Evolutionary conservation across 2,888 invertebrate genomes (phyloP).

Genomic region (Doris montereyensis): DNA sequence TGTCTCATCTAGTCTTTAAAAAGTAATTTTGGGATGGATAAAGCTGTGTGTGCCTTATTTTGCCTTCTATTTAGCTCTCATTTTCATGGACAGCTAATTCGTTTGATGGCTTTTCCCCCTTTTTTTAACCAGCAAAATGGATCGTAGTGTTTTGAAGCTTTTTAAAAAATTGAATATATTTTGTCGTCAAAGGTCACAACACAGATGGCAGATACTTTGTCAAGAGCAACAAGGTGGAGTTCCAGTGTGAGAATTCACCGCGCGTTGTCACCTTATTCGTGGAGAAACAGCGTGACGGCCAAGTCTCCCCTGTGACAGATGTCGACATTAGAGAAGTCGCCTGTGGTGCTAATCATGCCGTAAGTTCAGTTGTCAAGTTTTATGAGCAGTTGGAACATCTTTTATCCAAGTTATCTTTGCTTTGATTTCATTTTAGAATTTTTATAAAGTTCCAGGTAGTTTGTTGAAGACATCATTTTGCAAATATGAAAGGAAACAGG

Average conservation of each 20-base stretch:
- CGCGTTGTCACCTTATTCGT: constrained; percentile 88
- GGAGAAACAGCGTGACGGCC: constrained; percentile 88
- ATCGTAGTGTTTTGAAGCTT: background rate
- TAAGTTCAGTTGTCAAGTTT: no score
- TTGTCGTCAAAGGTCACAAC: constrained; percentile 81
- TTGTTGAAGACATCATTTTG: no score
- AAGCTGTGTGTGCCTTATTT: no score
- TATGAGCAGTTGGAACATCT: no score
- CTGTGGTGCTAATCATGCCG: constrained; percentile 93
- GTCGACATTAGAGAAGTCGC: constrained; percentile 91
- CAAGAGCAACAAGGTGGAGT: constrained; percentile 89
- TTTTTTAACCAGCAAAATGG: background rate
- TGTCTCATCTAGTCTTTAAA: no score
- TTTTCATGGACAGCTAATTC: no score
- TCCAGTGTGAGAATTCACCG: constrained; percentile 87
- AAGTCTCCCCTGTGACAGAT: constrained; percentile 84
- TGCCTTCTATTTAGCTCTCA: no score
- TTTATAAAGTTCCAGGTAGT: no score
- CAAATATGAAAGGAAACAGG: no score
- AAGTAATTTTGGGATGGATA: no score
- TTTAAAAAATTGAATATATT: background rate
- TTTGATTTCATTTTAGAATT: no score
- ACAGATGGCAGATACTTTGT: constrained; percentile 96
- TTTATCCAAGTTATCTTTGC: no score
- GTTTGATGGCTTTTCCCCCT: background rate